Percentiles rank a stretch among this genome's conserved stretches.
Evolutionary conservation across 2,888 invertebrate species (phyloP).

Genomic region (Atethmia centrago): DNA sequence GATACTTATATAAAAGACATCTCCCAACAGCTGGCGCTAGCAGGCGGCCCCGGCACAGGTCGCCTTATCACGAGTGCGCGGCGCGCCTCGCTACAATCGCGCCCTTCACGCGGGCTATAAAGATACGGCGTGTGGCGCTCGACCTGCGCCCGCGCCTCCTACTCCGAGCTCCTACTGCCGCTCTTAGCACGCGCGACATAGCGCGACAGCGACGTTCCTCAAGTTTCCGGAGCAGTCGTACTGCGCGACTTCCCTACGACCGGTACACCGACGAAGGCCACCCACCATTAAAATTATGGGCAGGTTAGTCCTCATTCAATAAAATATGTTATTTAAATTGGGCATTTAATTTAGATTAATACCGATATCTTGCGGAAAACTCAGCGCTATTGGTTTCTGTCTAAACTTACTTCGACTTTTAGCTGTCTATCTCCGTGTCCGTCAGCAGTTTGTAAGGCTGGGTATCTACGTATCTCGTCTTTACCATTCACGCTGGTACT

Average conservation of each 20-base stretch:
- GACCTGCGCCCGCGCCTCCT: background rate
- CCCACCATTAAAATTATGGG: background rate
- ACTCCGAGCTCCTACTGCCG: background rate
- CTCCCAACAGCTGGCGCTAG: background rate
- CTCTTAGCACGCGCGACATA: background rate
- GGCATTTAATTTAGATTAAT: too few relatives aligned
- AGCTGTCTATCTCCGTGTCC: too few relatives aligned
- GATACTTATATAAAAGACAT: background rate
- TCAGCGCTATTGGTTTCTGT: too few relatives aligned
- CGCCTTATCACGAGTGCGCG: constrained; percentile 35
- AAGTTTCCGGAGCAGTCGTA: background rate
- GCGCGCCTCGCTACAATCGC: background rate
- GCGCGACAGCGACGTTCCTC: background rate
- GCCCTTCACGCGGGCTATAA: constrained; percentile 29
- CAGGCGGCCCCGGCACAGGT: constrained; percentile 27
- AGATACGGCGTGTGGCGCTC: constrained; percentile 12
- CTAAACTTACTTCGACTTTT: too few relatives aligned
- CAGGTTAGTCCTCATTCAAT: too few relatives aligned
- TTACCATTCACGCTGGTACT: too few relatives aligned
- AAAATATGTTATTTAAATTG: too few relatives aligned
- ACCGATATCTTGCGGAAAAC: too few relatives aligned
- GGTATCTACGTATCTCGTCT: too few relatives aligned
- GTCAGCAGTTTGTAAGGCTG: too few relatives aligned
- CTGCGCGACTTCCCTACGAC: background rate
- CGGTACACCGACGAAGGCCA: background rate